Conservation (phyloP, 1,140 invertebrate genomes). For the Venustaconcha ellipsiformis region DNA sequence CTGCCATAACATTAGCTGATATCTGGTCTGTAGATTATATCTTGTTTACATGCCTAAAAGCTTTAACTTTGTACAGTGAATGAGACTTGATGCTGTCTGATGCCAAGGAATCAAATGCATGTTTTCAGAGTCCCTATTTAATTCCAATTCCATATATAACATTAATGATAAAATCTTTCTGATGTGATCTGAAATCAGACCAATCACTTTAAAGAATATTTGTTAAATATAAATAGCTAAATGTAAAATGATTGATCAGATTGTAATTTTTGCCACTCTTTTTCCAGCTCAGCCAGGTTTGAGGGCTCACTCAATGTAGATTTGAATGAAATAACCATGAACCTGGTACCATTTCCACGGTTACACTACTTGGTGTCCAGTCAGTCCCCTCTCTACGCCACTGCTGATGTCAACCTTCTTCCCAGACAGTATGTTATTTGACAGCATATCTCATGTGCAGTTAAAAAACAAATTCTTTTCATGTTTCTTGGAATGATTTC, state of each 20-base stretch:
- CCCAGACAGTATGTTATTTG: conserved; percentile 51
- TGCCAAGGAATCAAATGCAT: no score
- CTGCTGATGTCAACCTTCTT: conserved; percentile 59
- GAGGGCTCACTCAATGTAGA: conserved; percentile 70
- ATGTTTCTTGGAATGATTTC: no score
- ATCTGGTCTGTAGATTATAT: background rate
- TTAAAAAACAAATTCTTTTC: no score
- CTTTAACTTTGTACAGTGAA: no score
- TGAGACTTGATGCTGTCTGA: no score
- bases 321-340: conserved; percentile 71
- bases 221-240: no score
- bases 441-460: background rate
- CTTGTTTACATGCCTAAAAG: background rate
- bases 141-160: no score
- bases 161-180: no score
- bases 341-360: conserved; percentile 69
- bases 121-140: no score
- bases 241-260: no score
- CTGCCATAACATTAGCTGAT: background rate
- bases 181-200: no score
- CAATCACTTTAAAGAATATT: no score
- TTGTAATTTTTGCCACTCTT: background rate
- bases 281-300: conserved; percentile 62
- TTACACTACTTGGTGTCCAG: conserved; percentile 70
- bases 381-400: conserved; percentile 66